Conservation (phyloP, 2,113 vertebrate genomes). For the Chloropsis cyanopogon region DNA sequence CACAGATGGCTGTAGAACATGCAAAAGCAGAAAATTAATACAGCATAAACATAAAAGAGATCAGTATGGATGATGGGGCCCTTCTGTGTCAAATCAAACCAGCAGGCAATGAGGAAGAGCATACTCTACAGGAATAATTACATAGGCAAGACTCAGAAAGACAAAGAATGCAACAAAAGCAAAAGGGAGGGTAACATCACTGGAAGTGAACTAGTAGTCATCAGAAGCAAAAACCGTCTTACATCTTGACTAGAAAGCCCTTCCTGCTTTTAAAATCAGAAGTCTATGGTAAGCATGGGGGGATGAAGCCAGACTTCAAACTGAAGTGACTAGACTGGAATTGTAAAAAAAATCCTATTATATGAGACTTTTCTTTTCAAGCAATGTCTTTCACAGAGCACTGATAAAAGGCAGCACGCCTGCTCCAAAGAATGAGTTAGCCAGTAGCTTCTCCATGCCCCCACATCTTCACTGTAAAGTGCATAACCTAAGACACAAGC, state of each 20-base stretch:
- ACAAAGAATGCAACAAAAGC: neutral
- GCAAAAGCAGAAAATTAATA: conserved; percentile 27
- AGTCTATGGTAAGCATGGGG: neutral
- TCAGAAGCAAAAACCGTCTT: neutral
- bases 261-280: neutral
- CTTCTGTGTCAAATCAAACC: neutral
- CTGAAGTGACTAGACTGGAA: neutral
- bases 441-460: neutral
- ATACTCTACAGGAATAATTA: neutral
- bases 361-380: neutral
- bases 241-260: neutral
- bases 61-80: neutral
- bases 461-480: neutral
- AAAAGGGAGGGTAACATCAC: neutral
- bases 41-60: conserved; percentile 20
- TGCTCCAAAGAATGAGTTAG: neutral
- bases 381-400: neutral
- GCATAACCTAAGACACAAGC: neutral
- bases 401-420: neutral
- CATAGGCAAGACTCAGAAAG: neutral
- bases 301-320: neutral
- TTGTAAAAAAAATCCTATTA: neutral
- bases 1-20: conserved; percentile 23
- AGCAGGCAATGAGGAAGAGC: neutral
- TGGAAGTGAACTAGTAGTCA: neutral